Base-by-base conservation (phyloP, 1,140 invertebrate species). In the Portunus trituberculatus region DNA sequence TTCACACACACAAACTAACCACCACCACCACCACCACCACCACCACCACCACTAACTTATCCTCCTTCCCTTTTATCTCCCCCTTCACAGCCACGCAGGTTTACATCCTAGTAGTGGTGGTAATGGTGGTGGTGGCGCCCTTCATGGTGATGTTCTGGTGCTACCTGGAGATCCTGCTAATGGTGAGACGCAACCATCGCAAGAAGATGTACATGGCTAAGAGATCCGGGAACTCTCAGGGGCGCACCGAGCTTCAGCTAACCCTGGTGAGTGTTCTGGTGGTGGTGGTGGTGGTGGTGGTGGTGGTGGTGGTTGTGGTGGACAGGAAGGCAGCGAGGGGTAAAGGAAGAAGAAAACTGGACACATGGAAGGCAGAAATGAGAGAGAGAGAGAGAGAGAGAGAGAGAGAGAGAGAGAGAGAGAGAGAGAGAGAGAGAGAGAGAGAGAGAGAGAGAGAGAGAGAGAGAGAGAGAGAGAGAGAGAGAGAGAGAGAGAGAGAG, bases 141-240 rank as follows among this genome's bases (percentile, higher is more conserved):
- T 82, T 45, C 46, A 0, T 82, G 87, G 87, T 94, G 14, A 94
- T 94, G 86, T 25, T 76, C 8, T 94, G 93, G 93, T 94, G 93
- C 39, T 94, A 94, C 93, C 25, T 59, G 52, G 39, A 31, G n/a
- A 94, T 94, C 93, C 32, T 94, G 46, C 93, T 94, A 3, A 83
- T 94, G 14, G 87, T 94, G 29, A 29, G 52, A 3, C 84, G 87
- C n/a, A 90, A 82, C 31, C 52, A 94, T 20, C 84, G 39, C n/a
- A 90, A 90, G 31, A 94, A 94, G 32, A 20, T 39, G 4, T 52
- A 90, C 31, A 82, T 90, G 31, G 48, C n/a, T 16, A 89, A 46
- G 52, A 14, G 59, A 20, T 39, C 48, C 0, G 59, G 46, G 0
- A n/a, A 29, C 46, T 90, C 86, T 3, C 86, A 94, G 59, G 52